Percentiles rank a stretch among this genome's conserved stretches.
Evolutionary conservation across 2,888 invertebrate species (phyloP).

Genomic region (Troilus luridus): DNA sequence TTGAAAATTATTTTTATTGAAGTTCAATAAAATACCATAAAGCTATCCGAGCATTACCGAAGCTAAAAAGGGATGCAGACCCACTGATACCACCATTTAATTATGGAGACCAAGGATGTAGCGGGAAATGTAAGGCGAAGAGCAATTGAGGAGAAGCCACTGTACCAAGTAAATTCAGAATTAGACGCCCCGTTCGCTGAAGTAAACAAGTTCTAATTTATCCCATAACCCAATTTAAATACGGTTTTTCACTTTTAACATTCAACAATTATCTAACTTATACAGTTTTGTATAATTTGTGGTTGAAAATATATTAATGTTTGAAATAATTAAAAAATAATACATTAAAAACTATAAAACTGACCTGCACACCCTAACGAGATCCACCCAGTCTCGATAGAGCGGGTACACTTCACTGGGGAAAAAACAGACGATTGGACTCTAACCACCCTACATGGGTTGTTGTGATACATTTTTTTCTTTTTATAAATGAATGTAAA

Average conservation of each 20-base stretch:
- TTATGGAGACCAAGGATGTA: conserved; percentile 30
- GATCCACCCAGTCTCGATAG: no score
- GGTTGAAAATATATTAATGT: not conserved
- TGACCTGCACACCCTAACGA: no score
- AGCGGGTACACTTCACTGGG: no score
- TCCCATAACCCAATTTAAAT: conserved; percentile 1
- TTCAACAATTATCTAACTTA: not conserved
- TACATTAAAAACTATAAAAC: no score
- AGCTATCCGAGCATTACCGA: not conserved
- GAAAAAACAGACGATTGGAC: no score
- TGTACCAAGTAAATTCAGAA: not conserved
- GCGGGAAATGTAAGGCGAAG: not conserved
- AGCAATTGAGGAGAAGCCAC: not conserved
- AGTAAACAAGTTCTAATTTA: not conserved
- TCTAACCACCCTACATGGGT: no score
- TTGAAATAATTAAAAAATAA: not conserved
- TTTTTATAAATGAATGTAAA: no score
- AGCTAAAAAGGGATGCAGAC: not conserved
- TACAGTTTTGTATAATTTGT: not conserved
- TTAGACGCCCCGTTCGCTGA: not conserved
- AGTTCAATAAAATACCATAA: not conserved
- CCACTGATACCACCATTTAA: not conserved
- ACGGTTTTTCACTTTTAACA: conserved; percentile 17
- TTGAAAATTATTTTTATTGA: not conserved
- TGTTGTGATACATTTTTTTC: no score